phyloP scores from a whole-genome alignment of 2,888 invertebrate genomes.

The Argyra leucocephala region DNA sequence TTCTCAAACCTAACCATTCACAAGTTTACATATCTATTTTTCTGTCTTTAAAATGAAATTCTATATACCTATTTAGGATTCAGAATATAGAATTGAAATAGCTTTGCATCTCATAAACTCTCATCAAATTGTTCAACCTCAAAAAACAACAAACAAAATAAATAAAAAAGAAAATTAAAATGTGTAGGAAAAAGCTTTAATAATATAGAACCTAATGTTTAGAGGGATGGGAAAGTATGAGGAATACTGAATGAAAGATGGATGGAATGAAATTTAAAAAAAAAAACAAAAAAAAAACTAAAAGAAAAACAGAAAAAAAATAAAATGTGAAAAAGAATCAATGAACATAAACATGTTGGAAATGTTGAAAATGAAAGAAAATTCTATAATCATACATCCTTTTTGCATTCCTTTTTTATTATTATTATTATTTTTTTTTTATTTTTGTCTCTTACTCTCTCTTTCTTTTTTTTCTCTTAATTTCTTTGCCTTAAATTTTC shows the following conservation, averaged over 20 bases:
- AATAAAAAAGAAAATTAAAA: background rate
- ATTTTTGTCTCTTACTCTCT: background rate
- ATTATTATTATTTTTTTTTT: background rate
- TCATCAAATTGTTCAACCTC: conserved; percentile 3
- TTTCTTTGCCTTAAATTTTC: background rate
- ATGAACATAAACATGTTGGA: no score
- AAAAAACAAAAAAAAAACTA: no score
- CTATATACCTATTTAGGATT: background rate
- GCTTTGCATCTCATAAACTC: conserved; percentile 3
- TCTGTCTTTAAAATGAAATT: background rate
- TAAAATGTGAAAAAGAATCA: background rate
- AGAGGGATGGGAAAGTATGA: background rate
- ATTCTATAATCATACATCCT: conserved; percentile 6
- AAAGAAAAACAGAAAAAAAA: background rate
- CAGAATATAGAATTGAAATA: background rate
- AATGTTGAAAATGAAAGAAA: conserved; percentile 6
- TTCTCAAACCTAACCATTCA: background rate
- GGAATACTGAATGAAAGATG: no score
- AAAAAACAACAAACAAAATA: background rate
- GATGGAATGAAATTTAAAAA: no score
- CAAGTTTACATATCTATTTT: background rate
- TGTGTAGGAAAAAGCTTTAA: background rate
- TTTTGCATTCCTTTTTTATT: background rate
- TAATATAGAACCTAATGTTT: background rate
- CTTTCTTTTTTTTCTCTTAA: background rate